These are phyloP conservation scores for Caenorhabditis sp. DNA, from an alignment of 2,888 invertebrate species.

Conservation along the genomic window DNA sequence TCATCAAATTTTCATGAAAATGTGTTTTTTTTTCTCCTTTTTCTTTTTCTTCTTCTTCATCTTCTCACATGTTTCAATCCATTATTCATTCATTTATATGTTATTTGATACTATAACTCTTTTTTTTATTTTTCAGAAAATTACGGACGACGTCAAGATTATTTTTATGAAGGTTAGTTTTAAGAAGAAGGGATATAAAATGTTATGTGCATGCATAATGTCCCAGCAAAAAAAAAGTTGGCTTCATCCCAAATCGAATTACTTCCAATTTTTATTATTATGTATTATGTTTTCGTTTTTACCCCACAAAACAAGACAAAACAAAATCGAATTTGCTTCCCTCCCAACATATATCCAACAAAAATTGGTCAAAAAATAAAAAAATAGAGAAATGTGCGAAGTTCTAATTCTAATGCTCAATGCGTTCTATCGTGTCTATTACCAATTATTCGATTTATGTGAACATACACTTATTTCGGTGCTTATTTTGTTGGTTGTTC, in stretches of 20 bases:
- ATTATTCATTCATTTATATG: slow-evolving; percentile 29
- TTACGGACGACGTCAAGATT: not conserved
- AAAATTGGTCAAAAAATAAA: not conserved
- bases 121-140: not conserved
- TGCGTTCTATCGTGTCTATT: slow-evolving; percentile 61
- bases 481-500: slow-evolving; percentile 50
- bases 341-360: no score
- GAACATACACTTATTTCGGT: slow-evolving; percentile 58
- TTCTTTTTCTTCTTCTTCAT: slow-evolving; percentile 2
- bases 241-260: no score
- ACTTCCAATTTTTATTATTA: not conserved
- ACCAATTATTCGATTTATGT: slow-evolving; percentile 59
- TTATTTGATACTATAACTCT: slow-evolving; percentile 20
- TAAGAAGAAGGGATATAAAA: not conserved
- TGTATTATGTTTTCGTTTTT: not conserved
- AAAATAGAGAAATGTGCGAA: slow-evolving; percentile 49
- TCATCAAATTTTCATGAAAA: slow-evolving; percentile 5
- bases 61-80: slow-evolving; percentile 35
- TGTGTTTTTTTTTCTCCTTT: slow-evolving; percentile 1
- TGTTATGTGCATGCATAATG: not conserved
- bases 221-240: no score
- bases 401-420: slow-evolving; percentile 57
- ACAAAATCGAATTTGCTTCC: no score
- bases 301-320: no score
- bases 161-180: no score